Conservation (phyloP, 1,140 invertebrate genomes). For the Lordiphosa stackelbergi region DNA sequence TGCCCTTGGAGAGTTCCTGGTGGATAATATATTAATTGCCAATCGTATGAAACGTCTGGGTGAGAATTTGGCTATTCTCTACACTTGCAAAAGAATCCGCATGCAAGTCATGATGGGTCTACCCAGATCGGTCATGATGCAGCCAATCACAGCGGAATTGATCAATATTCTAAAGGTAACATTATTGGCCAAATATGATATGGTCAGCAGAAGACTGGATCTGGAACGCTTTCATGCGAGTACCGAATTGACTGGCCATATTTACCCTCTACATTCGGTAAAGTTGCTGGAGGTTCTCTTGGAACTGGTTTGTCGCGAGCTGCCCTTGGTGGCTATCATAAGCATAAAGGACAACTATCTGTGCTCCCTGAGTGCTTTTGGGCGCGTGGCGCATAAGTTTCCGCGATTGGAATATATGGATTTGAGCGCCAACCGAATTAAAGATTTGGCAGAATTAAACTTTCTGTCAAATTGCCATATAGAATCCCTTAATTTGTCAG, state of each 20-base stretch:
- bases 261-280: constrained; percentile 30
- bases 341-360: constrained; percentile 35
- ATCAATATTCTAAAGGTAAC: too few species aligned
- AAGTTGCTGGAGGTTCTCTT: constrained; percentile 10
- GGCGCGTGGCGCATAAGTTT: not conserved
- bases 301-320: not conserved
- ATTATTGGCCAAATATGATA: too few species aligned
- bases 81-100: too few species aligned
- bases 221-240: too few species aligned
- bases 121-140: too few species aligned
- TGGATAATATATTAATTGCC: too few species aligned
- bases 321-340: constrained; percentile 5
- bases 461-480: constrained; percentile 13
- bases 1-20: too few species aligned
- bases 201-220: too few species aligned
- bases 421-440: constrained; percentile 33
- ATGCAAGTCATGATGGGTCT: too few species aligned
- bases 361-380: constrained; percentile 31
- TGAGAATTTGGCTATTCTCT: too few species aligned
- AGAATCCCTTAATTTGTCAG: constrained; percentile 5
- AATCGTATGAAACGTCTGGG: too few species aligned
- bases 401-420: constrained; percentile 26
- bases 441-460: constrained; percentile 14
- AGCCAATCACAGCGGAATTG: too few species aligned
- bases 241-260: not conserved